phyloP scores from a whole-genome alignment of 2,797 vertebrate species.

The Rhinophrynus dorsalis region DNA sequence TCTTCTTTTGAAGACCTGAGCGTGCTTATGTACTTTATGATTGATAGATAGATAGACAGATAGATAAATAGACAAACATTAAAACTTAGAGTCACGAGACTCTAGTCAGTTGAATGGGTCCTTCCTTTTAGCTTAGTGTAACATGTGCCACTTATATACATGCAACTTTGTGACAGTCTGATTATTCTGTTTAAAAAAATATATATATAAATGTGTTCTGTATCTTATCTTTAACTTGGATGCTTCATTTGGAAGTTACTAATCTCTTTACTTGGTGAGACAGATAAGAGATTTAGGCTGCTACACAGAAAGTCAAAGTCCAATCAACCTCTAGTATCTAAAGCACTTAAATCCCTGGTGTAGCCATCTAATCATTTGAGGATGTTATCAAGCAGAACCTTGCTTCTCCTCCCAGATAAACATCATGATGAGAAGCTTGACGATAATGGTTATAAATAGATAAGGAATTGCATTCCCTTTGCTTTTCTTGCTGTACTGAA shows the following conservation, averaged over 20 bases:
- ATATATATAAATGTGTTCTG: slow-evolving; percentile 15
- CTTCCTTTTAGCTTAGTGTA: too few species aligned
- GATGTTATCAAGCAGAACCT: slow-evolving; percentile 85
- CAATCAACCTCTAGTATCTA: slow-evolving; percentile 83
- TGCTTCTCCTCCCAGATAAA: slow-evolving; percentile 81
- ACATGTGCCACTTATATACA: too few species aligned
- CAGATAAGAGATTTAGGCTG: slow-evolving; percentile 76
- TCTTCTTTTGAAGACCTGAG: too few species aligned
- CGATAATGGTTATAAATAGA: slow-evolving; percentile 51
- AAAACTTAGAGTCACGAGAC: too few species aligned
- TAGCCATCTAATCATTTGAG: slow-evolving; percentile 91
- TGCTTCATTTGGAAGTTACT: slow-evolving; percentile 85
- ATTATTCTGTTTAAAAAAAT: slow-evolving; percentile 12
- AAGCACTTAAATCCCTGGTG: slow-evolving; percentile 84
- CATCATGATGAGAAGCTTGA: slow-evolving; percentile 73
- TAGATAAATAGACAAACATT: too few species aligned
- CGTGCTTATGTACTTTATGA: too few species aligned
- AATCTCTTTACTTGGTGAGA: slow-evolving; percentile 76
- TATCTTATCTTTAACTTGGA: slow-evolving; percentile 74
- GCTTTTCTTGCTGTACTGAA: slow-evolving; percentile 27
- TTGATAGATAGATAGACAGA: too few species aligned
- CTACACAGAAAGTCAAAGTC: slow-evolving; percentile 80
- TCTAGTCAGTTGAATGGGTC: too few species aligned
- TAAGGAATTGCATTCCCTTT: slow-evolving; percentile 43
- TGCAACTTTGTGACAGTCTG: slow-evolving; percentile 12